Evolutionary conservation across 2,888 invertebrate species (phyloP).

Genomic region (Drosophila ochracea): DNA sequence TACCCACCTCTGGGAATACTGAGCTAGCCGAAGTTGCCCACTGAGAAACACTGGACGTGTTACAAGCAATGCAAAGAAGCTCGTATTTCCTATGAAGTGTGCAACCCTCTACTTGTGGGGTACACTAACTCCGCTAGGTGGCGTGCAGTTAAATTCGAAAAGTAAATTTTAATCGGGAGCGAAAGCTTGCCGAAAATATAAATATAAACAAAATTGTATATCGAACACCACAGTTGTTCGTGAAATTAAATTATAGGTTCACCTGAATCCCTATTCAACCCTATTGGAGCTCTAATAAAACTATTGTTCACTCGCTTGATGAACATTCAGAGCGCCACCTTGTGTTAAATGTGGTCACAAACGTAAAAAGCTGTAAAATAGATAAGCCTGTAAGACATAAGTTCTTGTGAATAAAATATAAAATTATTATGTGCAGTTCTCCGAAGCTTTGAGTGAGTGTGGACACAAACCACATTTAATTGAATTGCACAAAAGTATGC

Average conservation of each 20-base stretch:
- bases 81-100: background rate
- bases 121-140: background rate
- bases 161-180: background rate
- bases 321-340: background rate
- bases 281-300: background rate
- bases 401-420: background rate
- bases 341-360: background rate
- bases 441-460: background rate
- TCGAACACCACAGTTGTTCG: background rate
- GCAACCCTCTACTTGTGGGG: background rate
- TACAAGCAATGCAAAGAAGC: background rate
- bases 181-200: background rate
- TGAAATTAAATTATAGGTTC: background rate
- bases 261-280: background rate
- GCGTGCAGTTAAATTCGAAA: background rate
- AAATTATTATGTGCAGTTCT: background rate
- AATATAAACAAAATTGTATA: background rate
- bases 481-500: conserved; percentile 3
- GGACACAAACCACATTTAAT: conserved; percentile 4
- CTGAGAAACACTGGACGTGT: too few relatives aligned
- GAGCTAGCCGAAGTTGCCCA: too few relatives aligned
- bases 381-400: background rate
- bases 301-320: background rate
- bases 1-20: too few relatives aligned
- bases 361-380: background rate